phyloP scores from a whole-genome alignment of 2,113 vertebrate species.

The Salminus brasiliensis region DNA sequence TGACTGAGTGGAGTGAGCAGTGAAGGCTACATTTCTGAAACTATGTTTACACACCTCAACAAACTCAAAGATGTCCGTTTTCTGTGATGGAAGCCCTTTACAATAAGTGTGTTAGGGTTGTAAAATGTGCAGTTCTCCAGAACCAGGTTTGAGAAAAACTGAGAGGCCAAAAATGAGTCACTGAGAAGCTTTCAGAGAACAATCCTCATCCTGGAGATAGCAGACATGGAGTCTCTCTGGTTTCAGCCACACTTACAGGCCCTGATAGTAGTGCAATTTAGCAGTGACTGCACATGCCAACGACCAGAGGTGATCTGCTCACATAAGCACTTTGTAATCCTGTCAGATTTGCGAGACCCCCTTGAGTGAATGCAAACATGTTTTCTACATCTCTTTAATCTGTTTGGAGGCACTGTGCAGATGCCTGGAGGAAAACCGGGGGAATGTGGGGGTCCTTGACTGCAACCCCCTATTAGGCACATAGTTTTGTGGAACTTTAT shows the following conservation, averaged over 20 bases:
- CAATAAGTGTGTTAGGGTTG: too few relatives aligned
- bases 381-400: conserved; percentile 34
- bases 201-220: background rate
- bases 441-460: background rate
- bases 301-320: conserved; percentile 21
- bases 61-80: too few relatives aligned
- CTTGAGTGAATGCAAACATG: conserved; percentile 28
- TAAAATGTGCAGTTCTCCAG: too few relatives aligned
- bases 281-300: conserved; percentile 10
- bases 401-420: conserved; percentile 16
- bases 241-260: background rate
- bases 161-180: too few relatives aligned
- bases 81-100: too few relatives aligned
- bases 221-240: background rate
- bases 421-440: conserved; percentile 23
- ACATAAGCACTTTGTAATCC: conserved; percentile 42
- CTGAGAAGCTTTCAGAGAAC: too few relatives aligned
- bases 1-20: too few relatives aligned
- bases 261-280: conserved; percentile 9
- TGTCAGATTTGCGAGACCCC: conserved; percentile 30
- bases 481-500: conserved; percentile 43
- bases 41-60: too few relatives aligned
- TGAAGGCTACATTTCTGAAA: too few relatives aligned
- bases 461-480: background rate
- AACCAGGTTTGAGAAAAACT: too few relatives aligned